Evolutionary conservation across 2,797 vertebrate species (phyloP).

Genomic region (Rhinophrynus dorsalis): DNA sequence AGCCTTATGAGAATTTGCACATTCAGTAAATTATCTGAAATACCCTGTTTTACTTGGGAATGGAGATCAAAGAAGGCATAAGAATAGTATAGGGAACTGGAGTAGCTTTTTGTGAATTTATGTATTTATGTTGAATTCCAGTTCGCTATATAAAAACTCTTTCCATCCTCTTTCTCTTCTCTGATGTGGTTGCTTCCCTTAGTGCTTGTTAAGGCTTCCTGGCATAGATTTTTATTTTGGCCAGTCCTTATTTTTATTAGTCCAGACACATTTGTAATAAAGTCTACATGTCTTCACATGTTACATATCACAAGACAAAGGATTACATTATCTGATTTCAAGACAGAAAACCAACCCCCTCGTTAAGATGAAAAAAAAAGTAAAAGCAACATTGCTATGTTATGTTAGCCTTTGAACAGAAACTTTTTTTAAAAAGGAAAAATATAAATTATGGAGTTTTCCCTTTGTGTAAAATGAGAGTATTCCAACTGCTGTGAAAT

Average conservation of each 20-base stretch:
- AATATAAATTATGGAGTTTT: no score
- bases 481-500: no score
- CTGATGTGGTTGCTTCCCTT: slow-evolving; percentile 33
- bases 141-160: slow-evolving; percentile 8
- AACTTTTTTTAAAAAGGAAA: no score
- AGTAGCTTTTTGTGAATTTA: slow-evolving; percentile 33
- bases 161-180: slow-evolving; percentile 20
- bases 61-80: slow-evolving; percentile 24
- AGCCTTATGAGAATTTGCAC: slow-evolving; percentile 34
- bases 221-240: slow-evolving; percentile 8
- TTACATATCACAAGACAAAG: background rate
- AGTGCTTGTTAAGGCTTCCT: slow-evolving; percentile 10
- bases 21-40: slow-evolving; percentile 40
- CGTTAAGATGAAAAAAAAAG: no score
- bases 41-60: slow-evolving; percentile 33
- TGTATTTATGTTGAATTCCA: slow-evolving; percentile 24
- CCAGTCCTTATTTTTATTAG: slow-evolving; percentile 17
- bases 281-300: background rate
- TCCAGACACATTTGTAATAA: slow-evolving; percentile 20
- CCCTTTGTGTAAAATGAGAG: no score
- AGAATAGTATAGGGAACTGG: slow-evolving; percentile 12
- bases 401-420: no score
- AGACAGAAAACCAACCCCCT: background rate
- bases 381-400: no score
- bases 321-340: background rate